Conservation (phyloP, 2,113 vertebrate species). For the Aegotheles bennettii region DNA sequence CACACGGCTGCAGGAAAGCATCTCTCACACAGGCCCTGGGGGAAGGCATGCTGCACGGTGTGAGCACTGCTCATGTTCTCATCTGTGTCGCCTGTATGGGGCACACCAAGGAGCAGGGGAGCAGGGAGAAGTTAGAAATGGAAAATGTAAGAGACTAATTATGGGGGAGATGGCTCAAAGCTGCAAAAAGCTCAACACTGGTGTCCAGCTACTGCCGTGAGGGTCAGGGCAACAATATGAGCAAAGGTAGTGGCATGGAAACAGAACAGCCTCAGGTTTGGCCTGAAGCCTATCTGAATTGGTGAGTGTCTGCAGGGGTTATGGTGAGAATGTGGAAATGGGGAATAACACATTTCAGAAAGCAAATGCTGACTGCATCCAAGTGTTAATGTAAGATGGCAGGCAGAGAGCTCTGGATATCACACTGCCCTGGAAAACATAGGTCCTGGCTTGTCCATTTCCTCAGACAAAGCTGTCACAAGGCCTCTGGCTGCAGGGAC, state of each 20-base stretch:
- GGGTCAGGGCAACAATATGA: neutral
- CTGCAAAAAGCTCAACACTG: neutral
- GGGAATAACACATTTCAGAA: neutral
- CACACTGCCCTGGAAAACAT: accelerated
- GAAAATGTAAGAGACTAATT: neutral
- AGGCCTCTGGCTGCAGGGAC: too few relatives aligned
- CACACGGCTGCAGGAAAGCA: neutral
- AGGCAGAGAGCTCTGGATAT: neutral
- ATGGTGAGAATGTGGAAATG: neutral
- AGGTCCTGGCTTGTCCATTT: neutral
- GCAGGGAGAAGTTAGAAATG: neutral
- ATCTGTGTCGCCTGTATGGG: neutral
- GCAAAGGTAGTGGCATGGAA: neutral
- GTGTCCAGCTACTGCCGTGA: neutral
- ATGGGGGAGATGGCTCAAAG: neutral
- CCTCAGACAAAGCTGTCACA: neutral
- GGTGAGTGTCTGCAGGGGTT: too few relatives aligned
- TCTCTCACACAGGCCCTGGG: neutral
- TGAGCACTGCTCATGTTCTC: accelerated
- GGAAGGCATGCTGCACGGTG: neutral
- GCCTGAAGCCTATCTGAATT: too few relatives aligned
- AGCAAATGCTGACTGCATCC: accelerated
- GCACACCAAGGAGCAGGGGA: neutral
- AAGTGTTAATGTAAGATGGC: neutral
- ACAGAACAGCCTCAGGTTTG: accelerated